Evolutionary conservation across 2,888 invertebrate genomes (phyloP).

Genomic region (Nemoura dubitans): DNA sequence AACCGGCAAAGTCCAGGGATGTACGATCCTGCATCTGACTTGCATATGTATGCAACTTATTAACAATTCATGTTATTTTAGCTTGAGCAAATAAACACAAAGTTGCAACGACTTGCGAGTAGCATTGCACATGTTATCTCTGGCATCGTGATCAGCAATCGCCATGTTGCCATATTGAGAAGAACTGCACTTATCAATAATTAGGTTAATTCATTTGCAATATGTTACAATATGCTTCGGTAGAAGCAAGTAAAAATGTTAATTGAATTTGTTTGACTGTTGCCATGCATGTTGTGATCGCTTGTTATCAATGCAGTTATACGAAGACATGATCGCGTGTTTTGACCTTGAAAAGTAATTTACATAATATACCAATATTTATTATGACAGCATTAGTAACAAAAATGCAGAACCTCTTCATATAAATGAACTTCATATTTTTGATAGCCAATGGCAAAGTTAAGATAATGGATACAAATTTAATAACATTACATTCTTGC

Average conservation of each 20-base stretch:
- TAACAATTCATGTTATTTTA: not conserved
- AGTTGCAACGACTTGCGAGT: not conserved
- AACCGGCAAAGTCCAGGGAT: not conserved
- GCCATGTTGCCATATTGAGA: not conserved
- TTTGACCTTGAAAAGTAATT: not conserved
- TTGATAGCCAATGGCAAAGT: too few species aligned
- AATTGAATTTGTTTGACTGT: not conserved
- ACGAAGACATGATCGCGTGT: not conserved
- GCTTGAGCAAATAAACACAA: slow-evolving; percentile 1
- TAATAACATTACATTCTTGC: too few species aligned
- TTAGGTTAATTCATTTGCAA: too few species aligned
- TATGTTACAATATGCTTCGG: too few species aligned
- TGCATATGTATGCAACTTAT: not conserved
- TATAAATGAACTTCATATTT: too few species aligned
- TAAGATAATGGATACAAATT: too few species aligned
- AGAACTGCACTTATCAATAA: not conserved
- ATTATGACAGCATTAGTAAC: not conserved
- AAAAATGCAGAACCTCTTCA: too few species aligned
- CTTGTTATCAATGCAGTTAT: slow-evolving; percentile 3
- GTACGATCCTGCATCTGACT: not conserved
- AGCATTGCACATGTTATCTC: not conserved
- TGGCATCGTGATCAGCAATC: not conserved
- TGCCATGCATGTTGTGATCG: not conserved
- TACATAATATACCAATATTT: not conserved
- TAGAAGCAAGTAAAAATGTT: too few species aligned